These are phyloP conservation scores for Pseudococcus longispinus DNA, from an alignment of 2,888 invertebrate species.

Conservation along the genomic window DNA sequence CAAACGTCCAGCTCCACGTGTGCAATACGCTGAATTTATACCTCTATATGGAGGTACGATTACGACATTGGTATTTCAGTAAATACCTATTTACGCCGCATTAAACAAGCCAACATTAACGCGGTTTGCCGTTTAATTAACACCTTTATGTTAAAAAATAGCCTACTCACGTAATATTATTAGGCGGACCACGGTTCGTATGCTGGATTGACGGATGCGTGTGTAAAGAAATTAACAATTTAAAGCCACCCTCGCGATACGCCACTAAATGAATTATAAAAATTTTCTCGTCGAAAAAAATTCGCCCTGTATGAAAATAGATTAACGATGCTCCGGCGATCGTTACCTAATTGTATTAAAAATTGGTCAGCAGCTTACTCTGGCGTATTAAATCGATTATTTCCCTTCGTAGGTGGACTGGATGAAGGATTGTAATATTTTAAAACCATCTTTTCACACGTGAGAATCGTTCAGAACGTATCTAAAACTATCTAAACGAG, in stretches of 20 bases:
- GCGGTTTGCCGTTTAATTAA: not conserved
- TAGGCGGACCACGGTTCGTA: not conserved
- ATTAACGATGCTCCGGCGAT: not conserved
- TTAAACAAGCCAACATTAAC: not conserved
- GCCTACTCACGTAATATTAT: conserved; percentile 12
- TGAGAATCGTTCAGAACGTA: not conserved
- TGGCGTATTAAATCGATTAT: not conserved
- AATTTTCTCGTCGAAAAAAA: not conserved
- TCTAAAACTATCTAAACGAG: too few species aligned
- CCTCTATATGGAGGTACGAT: not conserved
- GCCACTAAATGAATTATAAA: not conserved
- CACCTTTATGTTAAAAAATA: not conserved
- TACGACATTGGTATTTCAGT: conserved; percentile 1
- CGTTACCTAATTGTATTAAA: conserved; percentile 17
- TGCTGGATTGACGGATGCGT: not conserved
- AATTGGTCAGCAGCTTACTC: not conserved
- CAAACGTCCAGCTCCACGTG: not conserved
- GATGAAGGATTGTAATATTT: not conserved
- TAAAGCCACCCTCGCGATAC: not conserved
- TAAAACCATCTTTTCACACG: not conserved
- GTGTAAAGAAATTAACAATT: not conserved
- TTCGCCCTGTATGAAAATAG: not conserved
- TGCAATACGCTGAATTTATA: not conserved
- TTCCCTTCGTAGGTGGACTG: not conserved
- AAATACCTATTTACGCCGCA: not conserved